Percentiles rank a stretch among this genome's conserved stretches.
phyloP scores from a whole-genome alignment of 1,140 invertebrate species.

The Trichogramma pretiosum region DNA sequence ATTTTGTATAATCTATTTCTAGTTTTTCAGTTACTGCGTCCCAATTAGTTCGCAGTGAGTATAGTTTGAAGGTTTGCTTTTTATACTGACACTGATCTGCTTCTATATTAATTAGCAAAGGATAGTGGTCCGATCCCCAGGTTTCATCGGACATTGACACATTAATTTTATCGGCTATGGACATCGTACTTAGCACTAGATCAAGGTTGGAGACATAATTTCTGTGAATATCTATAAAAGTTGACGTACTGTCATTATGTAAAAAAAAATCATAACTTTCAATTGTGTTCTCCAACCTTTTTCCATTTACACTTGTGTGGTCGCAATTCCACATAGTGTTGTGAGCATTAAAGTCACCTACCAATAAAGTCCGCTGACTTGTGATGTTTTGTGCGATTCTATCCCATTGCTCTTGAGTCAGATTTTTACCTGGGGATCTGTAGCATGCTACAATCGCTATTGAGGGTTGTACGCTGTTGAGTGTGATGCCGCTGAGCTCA shows the following conservation, averaged over 20 bases:
- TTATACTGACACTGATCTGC: slow-evolving; percentile 16
- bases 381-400: not conserved
- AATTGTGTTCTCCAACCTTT: too few species aligned
- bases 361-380: not conserved
- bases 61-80: slow-evolving; percentile 8
- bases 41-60: slow-evolving; percentile 4
- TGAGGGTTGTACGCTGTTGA: not conserved
- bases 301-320: not conserved
- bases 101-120: slow-evolving; percentile 23
- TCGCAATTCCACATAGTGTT: slow-evolving; percentile 6
- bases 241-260: not conserved
- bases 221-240: not conserved
- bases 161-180: slow-evolving; percentile 21
- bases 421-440: not conserved
- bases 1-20: not conserved
- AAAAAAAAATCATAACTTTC: slow-evolving; percentile 4
- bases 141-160: slow-evolving; percentile 24
- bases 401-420: not conserved
- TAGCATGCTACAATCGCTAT: not conserved
- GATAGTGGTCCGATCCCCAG: slow-evolving; percentile 30
- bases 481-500: not conserved
- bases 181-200: slow-evolving; percentile 17
- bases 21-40: not conserved
- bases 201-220: too few species aligned
- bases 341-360: slow-evolving; percentile 3